Base-by-base conservation (phyloP, 2,797 vertebrate species). In the Chiloscyllium punctatum region DNA sequence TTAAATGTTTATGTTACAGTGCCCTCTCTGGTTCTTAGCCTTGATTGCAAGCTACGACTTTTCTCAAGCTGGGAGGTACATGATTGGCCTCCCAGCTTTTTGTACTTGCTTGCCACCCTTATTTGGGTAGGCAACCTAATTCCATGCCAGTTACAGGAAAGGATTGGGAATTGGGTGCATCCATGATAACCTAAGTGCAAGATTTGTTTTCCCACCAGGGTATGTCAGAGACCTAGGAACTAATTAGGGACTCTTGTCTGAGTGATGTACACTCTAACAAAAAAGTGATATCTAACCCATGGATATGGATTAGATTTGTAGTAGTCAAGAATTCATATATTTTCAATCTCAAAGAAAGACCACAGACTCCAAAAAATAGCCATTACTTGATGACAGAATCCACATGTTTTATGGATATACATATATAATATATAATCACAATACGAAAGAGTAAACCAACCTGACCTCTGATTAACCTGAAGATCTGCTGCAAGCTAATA, bases 391-490 rank as follows among this genome's bases (percentile, higher is more conserved):
- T 1, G 66, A 92, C 62, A 92, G 62, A 21, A 68, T 48, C 42
- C 42, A 48, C 42, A 48, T 1, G 48, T 48, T 48, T 48, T 48
- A 48, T 48, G 42, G 42, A 48, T 48, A 48, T 48, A 48, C 42
- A 48, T 48, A 48, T 84, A 37, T 82, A 84, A 23, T 37, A 69
- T 25, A 37, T 25, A 92, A 66, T 92, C 90, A 92, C 25, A 1
- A 84, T 9, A 68, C 16, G 68, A 42, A 68, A 62, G 25, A 42
- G n/a, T 68, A 69, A 69, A n/a, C 62, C 90, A 69, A 8, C 21
- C 90, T 69, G 62, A 68, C 62, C 90, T 42, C n/a, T 92, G 90
- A 37, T 68, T 92, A 66, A 92, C 90, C 62, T 42, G n/a, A 68
- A 21, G 66, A 33, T 92, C 62, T 11, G 62, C 62, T 42, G n/a